A percentile compares a stretch with the other conserved stretches of the same genome.
Conservation (phyloP, 2,888 invertebrate genomes). For the Rotaria socialis region DNA sequence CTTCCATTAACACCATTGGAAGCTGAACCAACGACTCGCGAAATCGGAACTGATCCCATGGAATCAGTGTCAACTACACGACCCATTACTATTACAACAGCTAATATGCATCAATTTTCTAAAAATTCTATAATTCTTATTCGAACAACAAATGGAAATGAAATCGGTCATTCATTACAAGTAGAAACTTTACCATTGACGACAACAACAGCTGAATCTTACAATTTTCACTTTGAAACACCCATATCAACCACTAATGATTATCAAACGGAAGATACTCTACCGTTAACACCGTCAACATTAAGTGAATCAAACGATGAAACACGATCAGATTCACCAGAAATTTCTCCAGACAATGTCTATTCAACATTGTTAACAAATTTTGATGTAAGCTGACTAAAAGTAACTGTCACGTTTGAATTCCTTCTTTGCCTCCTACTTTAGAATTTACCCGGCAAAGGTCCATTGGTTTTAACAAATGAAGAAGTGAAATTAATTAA, state of each 20-base stretch:
- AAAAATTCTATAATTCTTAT: neutral
- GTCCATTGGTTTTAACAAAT: conserved; percentile 80
- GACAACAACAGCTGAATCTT: neutral
- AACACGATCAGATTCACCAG: neutral
- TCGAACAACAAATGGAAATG: neutral
- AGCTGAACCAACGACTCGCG: neutral
- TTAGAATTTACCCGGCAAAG: conserved; percentile 60
- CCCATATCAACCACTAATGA: neutral
- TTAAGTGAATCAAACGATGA: conserved; percentile 1
- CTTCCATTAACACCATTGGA: neutral
- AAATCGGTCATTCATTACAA: too few species aligned
- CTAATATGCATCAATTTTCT: neutral
- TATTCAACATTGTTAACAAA: neutral
- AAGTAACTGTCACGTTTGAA: too few species aligned
- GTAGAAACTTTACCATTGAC: neutral
- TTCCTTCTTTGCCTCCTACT: neutral
- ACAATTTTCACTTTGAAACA: neutral
- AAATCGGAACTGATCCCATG: conserved; percentile 29
- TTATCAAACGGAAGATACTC: neutral
- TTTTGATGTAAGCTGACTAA: neutral
- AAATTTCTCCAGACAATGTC: neutral
- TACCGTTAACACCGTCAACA: conserved; percentile 7
- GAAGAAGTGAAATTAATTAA: conserved; percentile 91
- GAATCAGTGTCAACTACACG: neutral
- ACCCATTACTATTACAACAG: neutral